Base-by-base conservation (phyloP, 2,888 invertebrate species). In the Euclidia mi region DNA sequence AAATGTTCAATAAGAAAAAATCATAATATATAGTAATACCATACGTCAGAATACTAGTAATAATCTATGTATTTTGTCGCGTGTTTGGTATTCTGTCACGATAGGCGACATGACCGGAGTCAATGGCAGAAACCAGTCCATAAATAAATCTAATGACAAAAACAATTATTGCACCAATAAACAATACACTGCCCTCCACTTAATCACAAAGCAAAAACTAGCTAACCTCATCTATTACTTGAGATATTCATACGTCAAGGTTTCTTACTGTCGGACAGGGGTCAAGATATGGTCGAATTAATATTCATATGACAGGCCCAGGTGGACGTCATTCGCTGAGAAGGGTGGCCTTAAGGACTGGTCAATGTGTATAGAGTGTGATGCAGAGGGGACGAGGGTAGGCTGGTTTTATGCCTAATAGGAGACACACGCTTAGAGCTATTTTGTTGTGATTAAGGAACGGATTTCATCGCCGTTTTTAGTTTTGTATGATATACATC, bases 281-380 rank as follows among this genome's bases (percentile, higher is more conserved):
- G 92, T 91, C 92, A 94, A 94, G 94, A 94, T 94, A 94, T 94
- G 92, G 90, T 88, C 88, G 92, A 94, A 94, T 94, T 94, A 94
- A 94, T 94, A 94, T 94, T 94, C 94, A 94, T 94, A 94, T 91
- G 88, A 87, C 87, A 86, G 88, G 84, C 89, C 89, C 93, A 94
- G 93, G 93, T 94, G 94, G 91, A 88, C 89, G 92, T 92, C 93
- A 91, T 89, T 86, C 87, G 81, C 90, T 91, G 92, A 92, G 89
- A 90, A 93, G 94, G 94, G 94, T 93, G 92, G 91, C 82, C 87
- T 86, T 88, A 87, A 65, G 81, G 81, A 88, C 84, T 93, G 94
- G 92, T 89, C 94, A 91, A 73, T 80, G 81, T 68, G 73, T 79
- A 71, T 60, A 61, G 87, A 85, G 56, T 74, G 71, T 28, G 7